Evolutionary conservation across 1,140 invertebrate species (phyloP).

Genomic region (Microvelia longipes): DNA sequence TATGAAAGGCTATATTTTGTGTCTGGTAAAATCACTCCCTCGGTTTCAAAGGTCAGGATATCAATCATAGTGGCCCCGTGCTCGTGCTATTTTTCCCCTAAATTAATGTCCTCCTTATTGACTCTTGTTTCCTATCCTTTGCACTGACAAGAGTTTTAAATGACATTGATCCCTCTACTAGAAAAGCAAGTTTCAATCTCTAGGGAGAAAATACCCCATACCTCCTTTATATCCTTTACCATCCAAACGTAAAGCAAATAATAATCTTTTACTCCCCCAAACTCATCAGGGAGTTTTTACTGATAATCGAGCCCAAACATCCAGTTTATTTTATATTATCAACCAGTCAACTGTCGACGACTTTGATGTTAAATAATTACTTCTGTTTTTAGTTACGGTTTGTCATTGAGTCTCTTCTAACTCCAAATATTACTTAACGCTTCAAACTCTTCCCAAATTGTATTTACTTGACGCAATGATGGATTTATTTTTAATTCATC

Average conservation of each 20-base stretch:
- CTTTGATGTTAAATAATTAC: not conserved
- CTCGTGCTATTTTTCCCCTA: not conserved
- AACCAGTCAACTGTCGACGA: not conserved
- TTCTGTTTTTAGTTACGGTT: too few species aligned
- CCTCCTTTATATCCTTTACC: not conserved
- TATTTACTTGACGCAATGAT: too few species aligned
- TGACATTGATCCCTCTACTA: not conserved
- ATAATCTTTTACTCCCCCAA: not conserved
- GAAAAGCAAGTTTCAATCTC: not conserved
- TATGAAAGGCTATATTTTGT: not conserved
- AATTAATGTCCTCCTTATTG: not conserved
- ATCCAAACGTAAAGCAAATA: not conserved
- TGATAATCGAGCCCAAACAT: not conserved
- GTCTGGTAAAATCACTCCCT: not conserved
- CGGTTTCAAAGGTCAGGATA: not conserved
- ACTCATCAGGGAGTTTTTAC: not conserved
- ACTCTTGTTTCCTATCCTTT: not conserved
- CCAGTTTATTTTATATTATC: not conserved
- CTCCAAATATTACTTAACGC: too few species aligned
- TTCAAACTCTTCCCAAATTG: too few species aligned
- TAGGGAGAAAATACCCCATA: too few species aligned
- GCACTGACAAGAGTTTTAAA: not conserved
- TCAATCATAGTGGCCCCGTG: not conserved
- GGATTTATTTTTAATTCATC: too few species aligned
- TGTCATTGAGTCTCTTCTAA: too few species aligned